Conservation (phyloP, 2,113 vertebrate genomes). For the Sakesphorus luctuosus region DNA sequence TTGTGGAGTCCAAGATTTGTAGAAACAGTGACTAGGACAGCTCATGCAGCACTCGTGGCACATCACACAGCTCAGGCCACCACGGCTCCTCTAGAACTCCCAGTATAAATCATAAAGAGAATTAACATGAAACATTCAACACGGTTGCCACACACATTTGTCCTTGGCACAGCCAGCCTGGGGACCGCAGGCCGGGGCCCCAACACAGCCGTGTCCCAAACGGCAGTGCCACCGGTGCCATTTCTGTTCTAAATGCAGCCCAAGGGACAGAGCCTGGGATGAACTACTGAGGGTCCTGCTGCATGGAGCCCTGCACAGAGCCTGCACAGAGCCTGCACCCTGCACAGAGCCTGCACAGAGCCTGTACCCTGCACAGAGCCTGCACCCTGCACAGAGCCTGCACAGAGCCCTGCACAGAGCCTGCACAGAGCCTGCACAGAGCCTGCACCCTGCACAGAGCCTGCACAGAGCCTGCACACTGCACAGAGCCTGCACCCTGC, state of each 20-base stretch:
- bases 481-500: background rate
- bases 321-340: background rate
- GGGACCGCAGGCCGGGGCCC: too few species aligned
- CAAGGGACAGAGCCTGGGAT: background rate
- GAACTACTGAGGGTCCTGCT: rapidly evolving
- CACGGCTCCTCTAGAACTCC: background rate
- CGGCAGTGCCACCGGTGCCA: background rate
- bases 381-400: background rate
- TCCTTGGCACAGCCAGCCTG: background rate
- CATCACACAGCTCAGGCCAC: background rate
- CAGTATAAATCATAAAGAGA: background rate
- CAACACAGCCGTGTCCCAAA: background rate
- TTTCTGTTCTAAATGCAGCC: rapidly evolving
- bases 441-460: background rate
- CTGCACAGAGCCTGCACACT: too few species aligned
- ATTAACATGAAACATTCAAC: background rate
- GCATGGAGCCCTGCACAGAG: background rate
- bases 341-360: background rate
- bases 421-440: too few species aligned
- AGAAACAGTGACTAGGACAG: background rate
- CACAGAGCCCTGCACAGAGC: too few species aligned
- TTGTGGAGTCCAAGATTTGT: too few species aligned
- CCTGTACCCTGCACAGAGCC: background rate
- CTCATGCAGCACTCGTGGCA: rapidly evolving
- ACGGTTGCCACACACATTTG: background rate